phyloP scores from a whole-genome alignment of 2,113 vertebrate genomes.

The Clarias magur region DNA sequence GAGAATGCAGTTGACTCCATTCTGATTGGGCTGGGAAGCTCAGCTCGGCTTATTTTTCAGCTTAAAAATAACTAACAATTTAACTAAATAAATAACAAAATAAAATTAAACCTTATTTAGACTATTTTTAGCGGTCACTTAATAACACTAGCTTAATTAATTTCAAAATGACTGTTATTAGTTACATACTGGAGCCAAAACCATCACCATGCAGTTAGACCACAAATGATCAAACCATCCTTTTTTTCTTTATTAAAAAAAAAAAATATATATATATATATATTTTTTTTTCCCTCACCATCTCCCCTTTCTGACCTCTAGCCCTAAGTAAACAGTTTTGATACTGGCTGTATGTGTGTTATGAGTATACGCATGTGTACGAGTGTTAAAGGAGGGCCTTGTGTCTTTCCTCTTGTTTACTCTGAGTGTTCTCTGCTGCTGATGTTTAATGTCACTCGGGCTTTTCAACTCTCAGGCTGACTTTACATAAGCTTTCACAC shows the following conservation, averaged over 20 bases:
- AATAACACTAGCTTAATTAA: constrained; percentile 8
- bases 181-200: constrained; percentile 8
- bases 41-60: not conserved
- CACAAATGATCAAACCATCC: constrained; percentile 12
- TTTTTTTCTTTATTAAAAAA: constrained; percentile 14
- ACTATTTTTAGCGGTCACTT: constrained; percentile 18
- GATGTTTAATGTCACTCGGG: constrained; percentile 73
- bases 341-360: constrained; percentile 62
- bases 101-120: not conserved
- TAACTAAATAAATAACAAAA: not conserved
- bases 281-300: constrained; percentile 14
- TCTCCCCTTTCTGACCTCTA: constrained; percentile 56
- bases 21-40: constrained; percentile 15
- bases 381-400: constrained; percentile 65
- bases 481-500: constrained; percentile 60
- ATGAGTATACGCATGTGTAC: constrained; percentile 16
- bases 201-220: not conserved
- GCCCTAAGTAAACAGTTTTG: constrained; percentile 66
- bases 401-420: constrained; percentile 67
- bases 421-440: constrained; percentile 64
- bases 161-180: constrained; percentile 19
- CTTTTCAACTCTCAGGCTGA: constrained; percentile 54
- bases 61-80: constrained; percentile 29
- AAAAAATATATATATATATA: not conserved
- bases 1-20: constrained; percentile 1